A percentile compares a stretch with the other conserved stretches of the same genome.
Evolutionary conservation across 2,113 vertebrate species (phyloP).

Genomic region (Rhadina sibilatrix): DNA sequence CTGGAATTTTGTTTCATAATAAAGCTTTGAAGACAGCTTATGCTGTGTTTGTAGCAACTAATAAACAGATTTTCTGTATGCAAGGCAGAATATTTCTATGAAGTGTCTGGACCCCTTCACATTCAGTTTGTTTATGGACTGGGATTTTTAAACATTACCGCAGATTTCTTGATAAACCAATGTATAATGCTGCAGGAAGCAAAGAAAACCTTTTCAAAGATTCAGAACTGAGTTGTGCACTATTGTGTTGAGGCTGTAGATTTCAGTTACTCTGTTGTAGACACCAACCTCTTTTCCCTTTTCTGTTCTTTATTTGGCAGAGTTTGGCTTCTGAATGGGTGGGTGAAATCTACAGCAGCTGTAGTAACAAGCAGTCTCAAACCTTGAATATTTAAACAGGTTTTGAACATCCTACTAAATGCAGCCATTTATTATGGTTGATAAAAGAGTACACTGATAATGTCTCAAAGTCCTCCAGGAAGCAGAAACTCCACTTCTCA

Average conservation of each 20-base stretch:
- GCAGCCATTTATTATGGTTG: conserved; percentile 33
- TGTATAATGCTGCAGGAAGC: background rate
- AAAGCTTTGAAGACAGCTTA: background rate
- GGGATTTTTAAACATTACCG: conserved; percentile 21
- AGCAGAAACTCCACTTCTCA: background rate
- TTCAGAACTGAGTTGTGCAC: background rate
- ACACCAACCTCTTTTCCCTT: background rate
- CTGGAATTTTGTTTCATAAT: background rate
- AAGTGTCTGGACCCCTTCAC: background rate
- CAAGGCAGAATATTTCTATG: background rate
- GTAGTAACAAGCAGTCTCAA: background rate
- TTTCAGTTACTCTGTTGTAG: conserved; percentile 18
- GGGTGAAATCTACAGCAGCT: conserved; percentile 17
- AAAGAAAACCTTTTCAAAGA: conserved; percentile 31
- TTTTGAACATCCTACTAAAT: conserved; percentile 28
- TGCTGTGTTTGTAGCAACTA: background rate
- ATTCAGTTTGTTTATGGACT: conserved; percentile 32
- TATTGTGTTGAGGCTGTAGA: background rate
- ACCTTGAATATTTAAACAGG: conserved; percentile 31
- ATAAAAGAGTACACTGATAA: background rate
- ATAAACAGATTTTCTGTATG: conserved; percentile 11
- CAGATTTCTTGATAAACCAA: conserved; percentile 6
- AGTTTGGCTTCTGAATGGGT: background rate
- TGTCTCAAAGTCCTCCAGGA: background rate
- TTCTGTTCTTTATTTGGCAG: background rate